Percentiles rank a stretch among this genome's conserved stretches.
These are phyloP conservation scores for Zingel zingel DNA, from an alignment of 2,113 vertebrate species.

Conservation along the genomic window DNA sequence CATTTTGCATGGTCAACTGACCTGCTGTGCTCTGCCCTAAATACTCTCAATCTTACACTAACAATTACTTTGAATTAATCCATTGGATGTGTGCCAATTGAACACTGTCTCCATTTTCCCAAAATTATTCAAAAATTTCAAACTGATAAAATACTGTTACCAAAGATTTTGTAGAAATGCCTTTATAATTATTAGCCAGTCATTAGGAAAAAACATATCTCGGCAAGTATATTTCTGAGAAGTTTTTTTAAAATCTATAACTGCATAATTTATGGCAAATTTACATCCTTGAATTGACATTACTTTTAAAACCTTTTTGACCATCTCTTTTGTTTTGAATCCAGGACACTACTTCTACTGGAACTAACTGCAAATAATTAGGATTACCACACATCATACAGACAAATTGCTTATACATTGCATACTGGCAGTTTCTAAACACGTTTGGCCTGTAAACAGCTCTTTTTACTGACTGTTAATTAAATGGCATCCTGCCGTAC, in stretches of 20 bases:
- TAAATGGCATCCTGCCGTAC: background rate
- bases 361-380: constrained; percentile 8
- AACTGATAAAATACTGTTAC: too few species aligned
- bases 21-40: too few species aligned
- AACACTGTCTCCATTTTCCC: background rate
- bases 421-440: background rate
- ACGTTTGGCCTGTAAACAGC: constrained; percentile 2
- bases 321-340: too few species aligned
- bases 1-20: background rate
- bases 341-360: too few species aligned
- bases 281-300: background rate
- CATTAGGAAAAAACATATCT: too few species aligned
- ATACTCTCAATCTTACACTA: too few species aligned
- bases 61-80: background rate
- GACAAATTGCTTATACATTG: constrained; percentile 13
- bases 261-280: background rate
- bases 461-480: background rate
- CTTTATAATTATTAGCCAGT: too few species aligned
- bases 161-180: too few species aligned
- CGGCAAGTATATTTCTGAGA: too few species aligned
- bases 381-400: background rate
- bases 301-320: too few species aligned
- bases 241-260: background rate
- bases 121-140: background rate
- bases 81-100: background rate